Conservation (phyloP, 2,888 invertebrate species). For the Cataglyphis albicans region DNA sequence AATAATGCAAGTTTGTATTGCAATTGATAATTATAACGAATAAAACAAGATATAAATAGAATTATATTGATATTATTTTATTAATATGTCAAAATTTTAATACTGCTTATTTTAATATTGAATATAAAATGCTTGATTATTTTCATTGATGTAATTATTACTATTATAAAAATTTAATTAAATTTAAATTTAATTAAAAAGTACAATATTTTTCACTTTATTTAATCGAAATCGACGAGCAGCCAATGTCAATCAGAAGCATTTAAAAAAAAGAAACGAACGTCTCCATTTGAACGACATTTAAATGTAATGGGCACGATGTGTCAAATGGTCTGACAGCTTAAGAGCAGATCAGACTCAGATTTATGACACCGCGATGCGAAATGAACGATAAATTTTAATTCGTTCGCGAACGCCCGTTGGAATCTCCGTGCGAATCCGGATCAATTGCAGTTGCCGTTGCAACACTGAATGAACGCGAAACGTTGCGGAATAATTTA, state of each 20-base stretch:
- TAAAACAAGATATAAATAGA: background rate
- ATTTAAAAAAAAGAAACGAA: conserved; percentile 50
- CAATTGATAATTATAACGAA: background rate
- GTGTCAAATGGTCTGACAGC: conserved; percentile 70
- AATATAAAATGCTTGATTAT: background rate
- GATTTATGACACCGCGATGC: conserved; percentile 71
- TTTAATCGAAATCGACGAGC: conserved; percentile 28
- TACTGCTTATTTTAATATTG: background rate
- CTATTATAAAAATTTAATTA: background rate
- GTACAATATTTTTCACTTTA: conserved; percentile 9
- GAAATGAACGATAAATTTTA: conserved; percentile 69
- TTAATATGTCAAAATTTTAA: background rate
- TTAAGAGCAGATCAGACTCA: conserved; percentile 71
- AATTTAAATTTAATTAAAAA: no score
- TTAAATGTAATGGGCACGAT: conserved; percentile 65
- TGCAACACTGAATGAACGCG: conserved; percentile 46
- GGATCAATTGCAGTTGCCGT: conserved; percentile 49
- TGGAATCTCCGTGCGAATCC: conserved; percentile 47
- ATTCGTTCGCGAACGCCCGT: conserved; percentile 45
- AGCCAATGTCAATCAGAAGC: conserved; percentile 54
- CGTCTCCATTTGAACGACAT: conserved; percentile 60
- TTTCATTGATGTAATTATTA: background rate
- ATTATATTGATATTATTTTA: background rate
- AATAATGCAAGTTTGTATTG: background rate
- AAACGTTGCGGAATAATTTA: conserved; percentile 50